Evolutionary conservation across 2,797 vertebrate species (phyloP), one percentile per base, ranked within the genome.

Genomic region (Acanthopagrus latus): DNA sequence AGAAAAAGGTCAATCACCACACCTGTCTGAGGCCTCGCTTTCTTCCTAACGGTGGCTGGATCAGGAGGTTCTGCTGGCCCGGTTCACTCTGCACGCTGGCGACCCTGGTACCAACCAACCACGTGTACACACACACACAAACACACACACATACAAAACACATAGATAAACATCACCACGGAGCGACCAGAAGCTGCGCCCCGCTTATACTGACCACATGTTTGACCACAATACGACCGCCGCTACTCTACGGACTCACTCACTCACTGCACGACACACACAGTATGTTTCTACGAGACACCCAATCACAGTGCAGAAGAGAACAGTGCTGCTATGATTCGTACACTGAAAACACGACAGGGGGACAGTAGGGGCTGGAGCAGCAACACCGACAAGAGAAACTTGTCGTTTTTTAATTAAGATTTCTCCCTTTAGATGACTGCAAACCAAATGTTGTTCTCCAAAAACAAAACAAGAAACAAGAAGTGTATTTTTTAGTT

Each of bases 11-110:
- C 4, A 29, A 29, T 29, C 29, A 29, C 29, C 72, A 2, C 44
- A 99, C 98, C 97, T 99, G 98, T 86, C 98, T 94, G 18, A 99
- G 94, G 71, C 98, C 98, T 90, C 97, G 94, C 85, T 99, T 99
- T 70, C 98, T 94, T 65, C 98, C 98, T 64, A 99, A 84, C 0
- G 98, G 97, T 71, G 97, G 97, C 90, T 99, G 98, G 83, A 97
- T 86, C 13, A 99, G 96, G 51, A 98, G 95, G 89, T 97, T 99
- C 91, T 99, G 98, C 73, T 99, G 98, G 63, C 98, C 98, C 0
- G 98, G 98, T 80, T 99, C 98, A 2, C 98, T 99, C 94, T 99
- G 98, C 71, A 99, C 97, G 11, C 98, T 99, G 47, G 98, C 98
- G 83, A 99, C 98, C 96, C 98, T 99, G 95, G 86, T 78, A 58